Conservation (phyloP, 2,113 vertebrate species). For the Ancistrus triradiatus region DNA sequence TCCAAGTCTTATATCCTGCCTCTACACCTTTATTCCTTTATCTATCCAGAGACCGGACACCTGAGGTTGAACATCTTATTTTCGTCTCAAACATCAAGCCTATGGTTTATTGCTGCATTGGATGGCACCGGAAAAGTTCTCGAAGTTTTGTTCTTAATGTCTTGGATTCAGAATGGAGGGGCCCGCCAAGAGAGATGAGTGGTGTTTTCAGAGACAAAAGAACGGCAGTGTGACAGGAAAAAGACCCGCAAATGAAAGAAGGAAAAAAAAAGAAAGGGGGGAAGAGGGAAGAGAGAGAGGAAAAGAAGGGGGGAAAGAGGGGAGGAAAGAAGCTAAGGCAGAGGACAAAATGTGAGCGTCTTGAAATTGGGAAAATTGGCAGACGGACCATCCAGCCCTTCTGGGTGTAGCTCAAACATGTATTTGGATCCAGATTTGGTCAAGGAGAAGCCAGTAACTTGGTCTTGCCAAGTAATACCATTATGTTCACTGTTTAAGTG, state of each 20-base stretch:
- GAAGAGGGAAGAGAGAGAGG: too few species aligned
- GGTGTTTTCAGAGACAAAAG: conserved; percentile 75
- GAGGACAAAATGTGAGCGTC: conserved; percentile 83
- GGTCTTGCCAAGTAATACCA: not conserved
- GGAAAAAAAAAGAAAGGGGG: too few species aligned
- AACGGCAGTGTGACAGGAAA: conserved; percentile 71
- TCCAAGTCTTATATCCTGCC: too few species aligned
- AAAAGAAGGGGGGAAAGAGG: too few species aligned
- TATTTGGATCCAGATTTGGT: conserved; percentile 62
- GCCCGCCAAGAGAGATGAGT: conserved; percentile 74
- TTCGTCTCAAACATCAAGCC: conserved; percentile 77
- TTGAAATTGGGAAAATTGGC: conserved; percentile 80
- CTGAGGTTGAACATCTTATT: conserved; percentile 85
- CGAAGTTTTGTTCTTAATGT: conserved; percentile 91
- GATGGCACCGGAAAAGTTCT: conserved; percentile 82
- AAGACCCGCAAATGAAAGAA: too few species aligned
- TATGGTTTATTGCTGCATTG: conserved; percentile 82
- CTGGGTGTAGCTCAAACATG: conserved; percentile 81
- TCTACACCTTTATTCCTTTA: conserved; percentile 52
- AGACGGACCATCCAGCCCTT: conserved; percentile 81
- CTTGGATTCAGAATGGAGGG: conserved; percentile 67
- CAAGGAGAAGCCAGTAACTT: conserved; percentile 3
- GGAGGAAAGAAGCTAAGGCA: too few species aligned
- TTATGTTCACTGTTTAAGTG: not conserved
- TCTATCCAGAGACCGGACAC: conserved; percentile 82